These are phyloP conservation scores for Copidosoma floridanum DNA, from an alignment of 1,140 invertebrate species.

Conservation along the genomic window DNA sequence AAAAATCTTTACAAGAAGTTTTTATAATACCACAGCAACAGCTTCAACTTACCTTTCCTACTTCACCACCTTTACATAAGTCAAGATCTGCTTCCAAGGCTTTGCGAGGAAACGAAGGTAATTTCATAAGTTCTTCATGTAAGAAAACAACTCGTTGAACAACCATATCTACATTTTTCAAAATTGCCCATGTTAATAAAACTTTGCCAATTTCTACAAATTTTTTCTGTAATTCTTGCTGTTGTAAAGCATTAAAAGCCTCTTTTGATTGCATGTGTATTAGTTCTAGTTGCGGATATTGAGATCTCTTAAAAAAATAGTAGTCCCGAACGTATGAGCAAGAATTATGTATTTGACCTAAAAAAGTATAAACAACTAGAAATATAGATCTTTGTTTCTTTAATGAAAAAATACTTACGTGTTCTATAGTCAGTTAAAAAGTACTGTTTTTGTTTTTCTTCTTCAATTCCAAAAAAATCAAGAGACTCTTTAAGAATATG, in stretches of 20 bases:
- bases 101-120: conserved; percentile 97
- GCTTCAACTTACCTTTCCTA: conserved; percentile 77
- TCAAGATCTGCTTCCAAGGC: conserved; percentile 95
- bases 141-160: conserved; percentile 96
- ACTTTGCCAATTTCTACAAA: conserved; percentile 98
- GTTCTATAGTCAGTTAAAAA: conserved; percentile 98
- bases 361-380: background rate
- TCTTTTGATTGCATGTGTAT: conserved; percentile 90
- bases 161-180: conserved; percentile 89
- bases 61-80: conserved; percentile 85
- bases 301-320: conserved; percentile 98
- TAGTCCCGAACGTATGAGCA: conserved; percentile 94
- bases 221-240: conserved; percentile 89
- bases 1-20: too few relatives aligned
- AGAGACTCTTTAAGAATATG: conserved; percentile 93
- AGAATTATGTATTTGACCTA: conserved; percentile 93
- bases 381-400: background rate
- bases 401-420: conserved; percentile 63
- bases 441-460: conserved; percentile 84
- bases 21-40: too few relatives aligned
- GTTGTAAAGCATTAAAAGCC: conserved; percentile 88
- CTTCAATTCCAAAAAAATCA: conserved; percentile 96
- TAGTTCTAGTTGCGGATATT: conserved; percentile 95
- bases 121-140: conserved; percentile 97
- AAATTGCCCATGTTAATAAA: conserved; percentile 82